Conservation (phyloP, 1,140 invertebrate genomes). For the Heliothis virescens region DNA sequence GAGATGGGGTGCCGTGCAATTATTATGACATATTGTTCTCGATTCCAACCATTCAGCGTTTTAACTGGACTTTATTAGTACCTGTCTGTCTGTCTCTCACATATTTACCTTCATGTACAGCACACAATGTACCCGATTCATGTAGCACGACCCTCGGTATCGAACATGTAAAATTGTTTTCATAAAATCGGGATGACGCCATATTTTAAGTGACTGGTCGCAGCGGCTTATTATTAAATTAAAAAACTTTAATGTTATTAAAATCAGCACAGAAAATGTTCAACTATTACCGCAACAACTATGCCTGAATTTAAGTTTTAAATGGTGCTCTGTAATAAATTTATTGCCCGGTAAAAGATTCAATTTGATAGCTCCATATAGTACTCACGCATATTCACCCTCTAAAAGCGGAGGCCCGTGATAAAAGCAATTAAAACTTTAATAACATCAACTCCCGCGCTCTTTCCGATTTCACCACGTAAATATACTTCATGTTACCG, state of each 20-base stretch:
- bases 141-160: too few relatives aligned
- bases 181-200: background rate
- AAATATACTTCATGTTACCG: conserved; percentile 63
- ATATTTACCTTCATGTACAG: background rate
- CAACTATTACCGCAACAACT: conserved; percentile 23
- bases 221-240: conserved; percentile 7
- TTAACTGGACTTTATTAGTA: conserved; percentile 47
- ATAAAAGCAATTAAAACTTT: conserved; percentile 85
- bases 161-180: background rate
- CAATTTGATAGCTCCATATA: conserved; percentile 76
- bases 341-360: conserved; percentile 67
- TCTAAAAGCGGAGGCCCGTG: conserved; percentile 78
- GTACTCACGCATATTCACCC: conserved; percentile 73
- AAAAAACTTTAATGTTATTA: conserved; percentile 23
- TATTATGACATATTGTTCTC: conserved; percentile 83
- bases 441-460: conserved; percentile 75
- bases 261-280: conserved; percentile 28
- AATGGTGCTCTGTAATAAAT: conserved; percentile 42
- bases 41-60: conserved; percentile 57
- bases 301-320: conserved; percentile 43
- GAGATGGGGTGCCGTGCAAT: conserved; percentile 63
- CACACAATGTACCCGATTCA: background rate
- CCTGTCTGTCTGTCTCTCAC: conserved; percentile 14
- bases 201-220: conserved; percentile 11
- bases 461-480: conserved; percentile 71